Evolutionary conservation across 2,888 invertebrate species (phyloP), one percentile per base, ranked within the genome.

Genomic region (Philhelius pedissequus): DNA sequence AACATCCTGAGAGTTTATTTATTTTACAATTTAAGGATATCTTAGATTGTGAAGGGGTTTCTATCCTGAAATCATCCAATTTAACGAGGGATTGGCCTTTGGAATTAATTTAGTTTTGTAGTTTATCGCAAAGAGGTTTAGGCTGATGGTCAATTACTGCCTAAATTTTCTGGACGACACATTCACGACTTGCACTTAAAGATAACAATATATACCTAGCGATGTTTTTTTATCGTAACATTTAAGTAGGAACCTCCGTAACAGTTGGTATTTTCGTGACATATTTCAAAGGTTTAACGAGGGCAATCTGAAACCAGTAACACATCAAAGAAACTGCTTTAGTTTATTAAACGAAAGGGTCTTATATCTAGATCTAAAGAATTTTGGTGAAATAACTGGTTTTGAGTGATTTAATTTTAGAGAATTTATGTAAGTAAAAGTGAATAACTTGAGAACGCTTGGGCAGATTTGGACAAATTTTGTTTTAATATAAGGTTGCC

Each of bases 31-130:
- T n/a, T 27, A 27, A 38, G 54, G 66, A 58, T 58, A 25, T 66
- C 56, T 58, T 43, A 58, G 56, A 66, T 56, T 64, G 13, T 54
- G 30, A 27, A 18, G 15, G 27, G 27, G 40, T 62, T 62, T 40
- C 25, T 43, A 18, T 27, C 15, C 9, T 38, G 9, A 22, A 20
- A 73, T 30, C 50, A 73, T 30, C 50, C 60, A 60, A 27, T 50
- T 38, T 45, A 48, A 60, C 27, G 45, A 58, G 27, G 43, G 62
- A 62, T 52, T 64, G 52, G 38, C 11, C 11, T 54, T 15, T 68
- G 56, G 48, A 38, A 68, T 75, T 50, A 56, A 56, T 66, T 75
- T 75, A 66, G 38, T 68, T n/a, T 75, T 75, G 75, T 68, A 60
- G 74, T 73, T 79, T 73, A 25, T 62, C 25, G 22, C 30, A 45